Base-by-base conservation (phyloP, 2,113 vertebrate genomes). In the Notothenia rossii region DNA sequence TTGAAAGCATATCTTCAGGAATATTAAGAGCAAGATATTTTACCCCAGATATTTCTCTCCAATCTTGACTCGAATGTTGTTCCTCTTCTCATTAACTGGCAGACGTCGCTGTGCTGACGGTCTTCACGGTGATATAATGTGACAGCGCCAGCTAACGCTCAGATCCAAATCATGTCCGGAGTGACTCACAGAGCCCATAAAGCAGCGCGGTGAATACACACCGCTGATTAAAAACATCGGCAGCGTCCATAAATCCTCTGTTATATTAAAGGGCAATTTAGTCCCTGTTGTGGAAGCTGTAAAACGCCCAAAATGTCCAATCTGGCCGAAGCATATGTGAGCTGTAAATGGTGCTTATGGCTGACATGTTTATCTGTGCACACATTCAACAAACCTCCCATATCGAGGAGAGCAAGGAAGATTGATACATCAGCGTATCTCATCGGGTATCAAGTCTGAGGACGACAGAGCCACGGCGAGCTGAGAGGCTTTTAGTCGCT, bases 401-500 rank as follows among this genome's bases (percentile, higher is more conserved):
- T 0, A 17, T 40, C 49, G 58, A 69, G 67, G 15, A 63, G 62
- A 7, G 36, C 62, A 25, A 48, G 45, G 55, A 75, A 69, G 82
- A 88, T 79, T 73, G 87, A 88, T 86, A 29, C 48, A 45, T 79
- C 78, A 54, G 79, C 61, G 48, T 81, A 86, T 85, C 87, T 90
- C 82, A 73, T 71, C 22, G 8, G 59, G 69, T 73, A 79, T 88
- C 84, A 80, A 50, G 77, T 86, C 79, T 82, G 86, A 56, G 25
- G 48, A 33, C 11, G 83, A 83, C 65, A 45, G 84, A 83, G 79
- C 72, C 70, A 53, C 45, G 36, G 58, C 29, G 4, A 61, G 75
- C 81, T 33, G 74, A 79, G 82, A 87, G 85, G 88, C 88, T 91
- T 91, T 91, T 90, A 91, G 89, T 76, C 12, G 25, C 74, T 20